phyloP scores from a whole-genome alignment of 2,888 invertebrate species.

The Trachelus iudaicus region DNA sequence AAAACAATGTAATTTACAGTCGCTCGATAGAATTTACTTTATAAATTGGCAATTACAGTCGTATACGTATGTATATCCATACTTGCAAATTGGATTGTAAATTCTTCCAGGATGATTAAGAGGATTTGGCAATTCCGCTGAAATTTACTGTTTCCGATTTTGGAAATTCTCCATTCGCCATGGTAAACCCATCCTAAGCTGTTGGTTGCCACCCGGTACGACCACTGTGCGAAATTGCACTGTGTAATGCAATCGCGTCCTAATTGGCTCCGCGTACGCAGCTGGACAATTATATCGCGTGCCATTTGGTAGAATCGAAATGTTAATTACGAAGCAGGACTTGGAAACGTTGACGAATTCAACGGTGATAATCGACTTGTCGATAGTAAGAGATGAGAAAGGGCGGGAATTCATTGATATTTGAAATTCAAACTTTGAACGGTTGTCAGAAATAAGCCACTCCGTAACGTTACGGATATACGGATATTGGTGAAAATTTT shows the following conservation, averaged over 20 bases:
- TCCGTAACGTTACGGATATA: neutral
- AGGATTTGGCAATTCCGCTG: neutral
- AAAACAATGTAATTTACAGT: neutral
- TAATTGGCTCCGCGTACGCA: neutral
- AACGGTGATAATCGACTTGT: neutral
- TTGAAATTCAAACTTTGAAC: neutral
- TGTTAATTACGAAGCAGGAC: neutral
- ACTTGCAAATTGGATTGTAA: neutral
- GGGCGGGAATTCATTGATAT: neutral
- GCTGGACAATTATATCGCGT: neutral
- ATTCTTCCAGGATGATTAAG: neutral
- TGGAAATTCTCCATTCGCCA: neutral
- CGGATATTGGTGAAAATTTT: neutral
- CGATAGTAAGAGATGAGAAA: neutral
- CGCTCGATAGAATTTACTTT: neutral
- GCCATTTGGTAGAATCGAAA: neutral
- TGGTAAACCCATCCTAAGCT: neutral
- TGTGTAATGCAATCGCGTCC: neutral
- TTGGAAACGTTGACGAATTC: neutral
- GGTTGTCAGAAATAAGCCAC: neutral
- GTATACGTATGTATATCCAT: neutral
- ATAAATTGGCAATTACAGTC: neutral
- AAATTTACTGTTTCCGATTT: neutral
- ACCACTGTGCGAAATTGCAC: neutral
- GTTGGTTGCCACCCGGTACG: neutral